Evolutionary conservation across 2,888 invertebrate genomes (phyloP).

Genomic region (Morpho deidamia): DNA sequence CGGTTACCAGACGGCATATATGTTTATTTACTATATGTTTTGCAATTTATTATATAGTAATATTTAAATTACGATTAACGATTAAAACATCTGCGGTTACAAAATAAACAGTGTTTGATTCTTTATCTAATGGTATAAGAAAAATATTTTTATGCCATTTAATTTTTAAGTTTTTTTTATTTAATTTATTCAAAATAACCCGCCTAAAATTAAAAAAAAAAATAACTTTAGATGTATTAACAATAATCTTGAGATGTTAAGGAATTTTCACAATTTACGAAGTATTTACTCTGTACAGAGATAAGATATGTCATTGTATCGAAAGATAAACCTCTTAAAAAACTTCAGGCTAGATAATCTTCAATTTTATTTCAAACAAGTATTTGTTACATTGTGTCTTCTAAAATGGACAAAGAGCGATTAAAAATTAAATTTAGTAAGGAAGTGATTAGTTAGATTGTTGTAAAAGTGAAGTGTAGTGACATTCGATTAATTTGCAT

Average conservation of each 20-base stretch:
- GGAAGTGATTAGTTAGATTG: neutral
- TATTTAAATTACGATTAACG: no score
- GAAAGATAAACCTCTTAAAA: slow-evolving; percentile 19
- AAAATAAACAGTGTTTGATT: no score
- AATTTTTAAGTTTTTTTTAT: neutral
- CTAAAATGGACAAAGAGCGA: slow-evolving; percentile 13
- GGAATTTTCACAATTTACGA: neutral
- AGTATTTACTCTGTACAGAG: neutral
- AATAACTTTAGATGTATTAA: neutral
- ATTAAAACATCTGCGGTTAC: no score
- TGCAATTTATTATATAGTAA: no score
- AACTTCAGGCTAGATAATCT: slow-evolving; percentile 13
- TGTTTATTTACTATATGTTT: no score
- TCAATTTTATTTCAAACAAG: slow-evolving; percentile 12
- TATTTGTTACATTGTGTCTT: slow-evolving; percentile 6
- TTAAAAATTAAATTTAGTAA: neutral
- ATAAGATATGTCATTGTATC: slow-evolving; percentile 23
- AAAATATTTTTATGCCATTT: no score
- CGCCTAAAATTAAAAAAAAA: neutral
- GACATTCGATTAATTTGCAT: slow-evolving; percentile 49
- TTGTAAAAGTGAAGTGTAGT: slow-evolving; percentile 2
- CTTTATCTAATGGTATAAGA: neutral
- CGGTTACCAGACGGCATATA: no score
- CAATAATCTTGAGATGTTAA: neutral
- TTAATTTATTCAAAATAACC: neutral